These are phyloP conservation scores for Bombus difficillimus DNA, from an alignment of 1,140 invertebrate genomes.

Conservation along the genomic window DNA sequence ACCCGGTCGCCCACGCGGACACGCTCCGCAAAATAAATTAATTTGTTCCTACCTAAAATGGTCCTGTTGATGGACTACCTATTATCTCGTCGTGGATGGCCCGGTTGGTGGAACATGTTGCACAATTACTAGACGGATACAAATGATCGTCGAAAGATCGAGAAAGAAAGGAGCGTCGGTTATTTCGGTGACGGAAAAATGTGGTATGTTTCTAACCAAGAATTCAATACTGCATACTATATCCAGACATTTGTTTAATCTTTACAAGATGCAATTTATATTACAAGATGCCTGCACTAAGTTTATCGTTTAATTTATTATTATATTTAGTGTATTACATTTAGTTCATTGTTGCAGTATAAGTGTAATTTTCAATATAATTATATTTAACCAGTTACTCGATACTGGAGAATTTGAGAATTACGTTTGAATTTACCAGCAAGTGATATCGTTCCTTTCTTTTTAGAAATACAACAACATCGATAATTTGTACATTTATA, in stretches of 20 bases:
- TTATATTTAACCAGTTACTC: too few species aligned
- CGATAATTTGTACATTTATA: too few species aligned
- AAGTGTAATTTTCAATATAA: too few species aligned
- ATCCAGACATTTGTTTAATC: neutral
- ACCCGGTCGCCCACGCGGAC: constrained; percentile 41
- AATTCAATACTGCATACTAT: neutral
- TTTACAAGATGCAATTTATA: neutral
- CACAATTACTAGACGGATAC: constrained; percentile 56
- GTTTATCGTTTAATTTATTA: too few species aligned
- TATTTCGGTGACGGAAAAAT: neutral
- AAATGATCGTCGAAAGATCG: constrained; percentile 49
- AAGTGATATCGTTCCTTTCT: too few species aligned
- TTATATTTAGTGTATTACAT: too few species aligned
- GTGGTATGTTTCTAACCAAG: too few species aligned
- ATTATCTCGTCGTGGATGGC: constrained; percentile 12
- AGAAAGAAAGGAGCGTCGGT: neutral
- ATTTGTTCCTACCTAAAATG: constrained; percentile 63
- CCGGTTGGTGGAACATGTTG: constrained; percentile 11
- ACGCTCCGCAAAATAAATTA: constrained; percentile 60
- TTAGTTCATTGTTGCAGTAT: too few species aligned
- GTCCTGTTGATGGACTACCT: constrained; percentile 47
- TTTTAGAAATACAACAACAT: too few species aligned
- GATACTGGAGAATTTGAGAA: too few species aligned
- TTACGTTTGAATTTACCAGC: too few species aligned
- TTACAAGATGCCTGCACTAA: too few species aligned